phyloP scores from a whole-genome alignment of 2,888 invertebrate genomes.

The Amphimallon solstitiale region DNA sequence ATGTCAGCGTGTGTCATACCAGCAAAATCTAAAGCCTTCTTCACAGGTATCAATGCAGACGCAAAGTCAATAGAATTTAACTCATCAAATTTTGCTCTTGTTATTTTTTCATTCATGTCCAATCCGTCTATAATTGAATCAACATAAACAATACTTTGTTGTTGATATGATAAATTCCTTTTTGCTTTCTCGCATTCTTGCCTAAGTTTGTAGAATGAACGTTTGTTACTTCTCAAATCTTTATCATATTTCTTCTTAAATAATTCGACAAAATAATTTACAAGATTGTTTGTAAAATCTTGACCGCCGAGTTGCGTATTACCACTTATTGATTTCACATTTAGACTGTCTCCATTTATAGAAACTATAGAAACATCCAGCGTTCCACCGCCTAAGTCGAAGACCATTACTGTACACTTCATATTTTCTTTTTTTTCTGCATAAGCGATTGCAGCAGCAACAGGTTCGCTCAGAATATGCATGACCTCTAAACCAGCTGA shows the following conservation, averaged over 20 bases:
- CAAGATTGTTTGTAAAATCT: constrained; percentile 48
- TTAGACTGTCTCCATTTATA: constrained; percentile 36
- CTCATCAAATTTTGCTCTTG: constrained; percentile 47
- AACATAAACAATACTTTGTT: constrained; percentile 33
- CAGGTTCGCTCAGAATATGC: constrained; percentile 48
- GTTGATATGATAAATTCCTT: constrained; percentile 40
- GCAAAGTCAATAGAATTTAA: constrained; percentile 43
- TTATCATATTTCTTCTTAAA: constrained; percentile 39
- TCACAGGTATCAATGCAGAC: constrained; percentile 44
- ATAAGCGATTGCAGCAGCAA: constrained; percentile 50
- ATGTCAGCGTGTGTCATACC: constrained; percentile 44
- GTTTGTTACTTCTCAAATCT: constrained; percentile 34
- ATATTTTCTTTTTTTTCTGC: constrained; percentile 39
- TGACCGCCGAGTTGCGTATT: constrained; percentile 51
- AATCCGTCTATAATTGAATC: neutral
- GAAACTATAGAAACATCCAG: constrained; percentile 49
- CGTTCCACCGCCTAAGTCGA: constrained; percentile 52
- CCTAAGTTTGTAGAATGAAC: constrained; percentile 38
- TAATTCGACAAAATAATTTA: constrained; percentile 39
- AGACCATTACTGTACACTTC: constrained; percentile 43
- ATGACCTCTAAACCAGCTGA: constrained; percentile 47
- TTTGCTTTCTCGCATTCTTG: constrained; percentile 46
- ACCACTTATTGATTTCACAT: constrained; percentile 47
- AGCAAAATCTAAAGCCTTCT: constrained; percentile 43
- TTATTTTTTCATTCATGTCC: constrained; percentile 24